These are phyloP conservation scores for Galaxias olidus DNA, from an alignment of 2,797 vertebrate species.

Conservation along the genomic window DNA sequence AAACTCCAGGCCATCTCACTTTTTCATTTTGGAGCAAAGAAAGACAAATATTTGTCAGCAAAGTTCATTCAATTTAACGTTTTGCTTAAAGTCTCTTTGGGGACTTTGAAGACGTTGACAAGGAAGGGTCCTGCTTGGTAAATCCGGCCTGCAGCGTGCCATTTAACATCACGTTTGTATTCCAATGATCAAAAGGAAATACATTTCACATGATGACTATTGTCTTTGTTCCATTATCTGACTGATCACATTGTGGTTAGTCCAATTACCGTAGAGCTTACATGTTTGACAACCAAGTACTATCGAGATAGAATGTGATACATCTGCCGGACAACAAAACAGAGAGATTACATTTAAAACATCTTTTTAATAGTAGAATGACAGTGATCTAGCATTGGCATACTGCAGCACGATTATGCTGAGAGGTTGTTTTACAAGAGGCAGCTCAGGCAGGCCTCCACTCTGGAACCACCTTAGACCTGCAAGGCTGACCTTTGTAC, in stretches of 20 bases:
- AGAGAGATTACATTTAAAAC: slow-evolving; percentile 53
- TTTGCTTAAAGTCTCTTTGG: slow-evolving; percentile 21
- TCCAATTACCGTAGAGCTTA: slow-evolving; percentile 25
- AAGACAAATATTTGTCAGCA: slow-evolving; percentile 44
- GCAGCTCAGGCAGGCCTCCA: background rate
- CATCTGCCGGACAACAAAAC: slow-evolving; percentile 45
- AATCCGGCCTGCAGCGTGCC: slow-evolving; percentile 12
- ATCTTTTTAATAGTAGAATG: slow-evolving; percentile 52
- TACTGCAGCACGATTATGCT: background rate
- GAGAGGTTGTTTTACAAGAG: slow-evolving; percentile 38
- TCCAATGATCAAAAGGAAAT: slow-evolving; percentile 14
- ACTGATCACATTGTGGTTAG: slow-evolving; percentile 1
- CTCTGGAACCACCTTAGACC: no score
- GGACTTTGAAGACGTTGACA: slow-evolving; percentile 25
- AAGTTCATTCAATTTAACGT: slow-evolving; percentile 30
- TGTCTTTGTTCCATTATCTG: slow-evolving; percentile 29
- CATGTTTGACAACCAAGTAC: slow-evolving; percentile 19
- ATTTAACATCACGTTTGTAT: slow-evolving; percentile 4
- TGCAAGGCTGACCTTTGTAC: no score
- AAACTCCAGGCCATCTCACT: slow-evolving; percentile 14
- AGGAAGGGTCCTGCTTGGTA: slow-evolving; percentile 24
- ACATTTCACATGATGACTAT: slow-evolving; percentile 9
- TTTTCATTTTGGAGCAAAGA: slow-evolving; percentile 23
- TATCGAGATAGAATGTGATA: slow-evolving; percentile 38
- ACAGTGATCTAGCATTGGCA: slow-evolving; percentile 31